These are phyloP conservation scores for Ametastegia equiseti DNA, from an alignment of 2,888 invertebrate species.

Conservation along the genomic window DNA sequence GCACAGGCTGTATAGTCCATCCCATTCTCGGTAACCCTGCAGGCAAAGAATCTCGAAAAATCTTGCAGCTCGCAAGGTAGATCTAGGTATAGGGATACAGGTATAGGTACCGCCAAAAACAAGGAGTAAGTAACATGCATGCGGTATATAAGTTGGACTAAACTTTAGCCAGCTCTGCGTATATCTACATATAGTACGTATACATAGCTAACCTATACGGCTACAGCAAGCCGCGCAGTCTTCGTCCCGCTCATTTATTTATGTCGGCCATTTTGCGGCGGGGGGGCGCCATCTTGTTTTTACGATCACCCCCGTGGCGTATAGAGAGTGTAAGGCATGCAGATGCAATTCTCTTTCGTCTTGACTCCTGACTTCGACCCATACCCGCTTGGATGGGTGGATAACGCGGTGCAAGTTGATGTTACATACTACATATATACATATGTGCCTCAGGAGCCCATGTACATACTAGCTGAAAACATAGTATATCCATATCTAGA, in stretches of 20 bases:
- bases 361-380: constrained; percentile 45
- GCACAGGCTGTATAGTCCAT: background rate
- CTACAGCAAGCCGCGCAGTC: constrained; percentile 47
- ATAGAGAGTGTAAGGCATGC: constrained; percentile 56
- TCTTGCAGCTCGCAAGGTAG: background rate
- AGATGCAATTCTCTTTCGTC: constrained; percentile 64
- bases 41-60: constrained; percentile 6
- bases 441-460: background rate
- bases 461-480: background rate
- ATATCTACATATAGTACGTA: too few species aligned
- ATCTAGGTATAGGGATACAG: too few species aligned
- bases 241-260: constrained; percentile 66
- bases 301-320: constrained; percentile 63
- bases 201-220: constrained; percentile 41
- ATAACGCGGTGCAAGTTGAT: background rate
- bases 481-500: constrained; percentile 14
- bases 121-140: background rate
- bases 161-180: constrained; percentile 48
- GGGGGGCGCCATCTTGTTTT: constrained; percentile 71
- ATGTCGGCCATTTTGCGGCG: constrained; percentile 71
- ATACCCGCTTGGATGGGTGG: background rate
- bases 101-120: background rate
- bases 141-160: constrained; percentile 2
- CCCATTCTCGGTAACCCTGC: background rate
- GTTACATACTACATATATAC: background rate